These are phyloP conservation scores for Chirona hameri DNA, from an alignment of 2,888 invertebrate genomes.

Conservation along the genomic window DNA sequence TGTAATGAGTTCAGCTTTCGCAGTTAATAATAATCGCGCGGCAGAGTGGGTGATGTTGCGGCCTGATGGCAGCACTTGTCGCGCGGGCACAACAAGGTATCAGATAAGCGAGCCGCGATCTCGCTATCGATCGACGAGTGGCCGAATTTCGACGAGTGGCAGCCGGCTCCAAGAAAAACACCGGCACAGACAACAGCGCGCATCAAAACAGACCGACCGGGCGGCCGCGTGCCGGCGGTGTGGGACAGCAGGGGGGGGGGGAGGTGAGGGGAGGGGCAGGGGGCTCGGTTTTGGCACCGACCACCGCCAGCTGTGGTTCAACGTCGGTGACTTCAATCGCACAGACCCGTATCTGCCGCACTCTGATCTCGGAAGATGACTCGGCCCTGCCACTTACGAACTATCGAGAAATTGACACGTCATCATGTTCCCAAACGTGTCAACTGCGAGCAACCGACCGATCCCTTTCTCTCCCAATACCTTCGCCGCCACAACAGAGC, in stretches of 20 bases:
- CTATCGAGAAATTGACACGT: too few relatives aligned
- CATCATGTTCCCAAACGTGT: too few relatives aligned
- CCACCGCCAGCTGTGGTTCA: too few relatives aligned
- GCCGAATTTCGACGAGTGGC: not conserved
- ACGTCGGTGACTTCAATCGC: too few relatives aligned
- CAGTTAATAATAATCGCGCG: not conserved
- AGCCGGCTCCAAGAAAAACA: not conserved
- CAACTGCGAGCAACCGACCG: too few relatives aligned
- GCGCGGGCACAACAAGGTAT: slow-evolving; percentile 9
- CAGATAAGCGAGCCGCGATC: not conserved
- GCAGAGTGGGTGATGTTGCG: not conserved
- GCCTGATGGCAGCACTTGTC: not conserved
- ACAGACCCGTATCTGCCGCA: too few relatives aligned
- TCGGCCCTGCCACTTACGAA: too few relatives aligned
- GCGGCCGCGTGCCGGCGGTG: not conserved
- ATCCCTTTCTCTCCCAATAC: too few relatives aligned
- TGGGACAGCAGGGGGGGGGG: not conserved
- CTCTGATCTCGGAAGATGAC: too few relatives aligned
- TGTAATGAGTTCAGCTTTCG: slow-evolving; percentile 10
- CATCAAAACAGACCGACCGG: not conserved
- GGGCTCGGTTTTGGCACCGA: too few relatives aligned
- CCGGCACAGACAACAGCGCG: not conserved
- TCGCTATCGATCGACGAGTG: not conserved
- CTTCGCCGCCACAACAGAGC: too few relatives aligned
- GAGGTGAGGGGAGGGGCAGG: not conserved